Evolutionary conservation across 2,113 vertebrate genomes (phyloP).

Genomic region (Sylvilagus bachmani): DNA sequence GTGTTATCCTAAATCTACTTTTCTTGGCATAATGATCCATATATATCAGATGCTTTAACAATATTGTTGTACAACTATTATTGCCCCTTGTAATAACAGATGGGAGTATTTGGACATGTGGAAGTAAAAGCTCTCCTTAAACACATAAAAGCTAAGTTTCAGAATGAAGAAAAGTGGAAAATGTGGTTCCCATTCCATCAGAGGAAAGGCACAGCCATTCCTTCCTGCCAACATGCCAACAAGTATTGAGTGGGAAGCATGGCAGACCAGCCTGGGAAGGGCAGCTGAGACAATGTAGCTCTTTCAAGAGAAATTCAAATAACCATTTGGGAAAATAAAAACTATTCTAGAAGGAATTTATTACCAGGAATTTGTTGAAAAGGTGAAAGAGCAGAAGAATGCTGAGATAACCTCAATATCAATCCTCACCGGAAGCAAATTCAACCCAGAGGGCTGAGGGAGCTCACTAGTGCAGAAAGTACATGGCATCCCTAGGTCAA

Average conservation of each 20-base stretch:
- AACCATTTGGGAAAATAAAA: neutral
- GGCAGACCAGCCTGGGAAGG: neutral
- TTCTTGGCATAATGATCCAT: neutral
- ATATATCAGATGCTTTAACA: neutral
- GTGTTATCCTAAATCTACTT: constrained; percentile 16
- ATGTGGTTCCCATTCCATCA: neutral
- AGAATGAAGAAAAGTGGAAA: neutral
- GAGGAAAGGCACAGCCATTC: accelerated
- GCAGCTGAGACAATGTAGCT: neutral
- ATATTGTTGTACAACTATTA: constrained; percentile 14
- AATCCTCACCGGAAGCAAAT: neutral
- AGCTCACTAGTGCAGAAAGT: neutral
- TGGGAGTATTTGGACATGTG: neutral
- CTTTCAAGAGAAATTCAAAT: constrained; percentile 18
- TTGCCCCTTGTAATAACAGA: constrained; percentile 2
- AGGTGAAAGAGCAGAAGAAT: neutral
- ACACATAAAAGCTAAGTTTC: neutral
- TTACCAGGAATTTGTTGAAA: neutral
- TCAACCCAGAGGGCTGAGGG: neutral
- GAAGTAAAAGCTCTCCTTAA: neutral
- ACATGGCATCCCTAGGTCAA: too few relatives aligned
- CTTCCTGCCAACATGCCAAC: neutral
- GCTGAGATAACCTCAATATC: neutral
- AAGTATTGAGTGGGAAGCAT: neutral
- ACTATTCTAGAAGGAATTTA: neutral